phyloP scores from a whole-genome alignment of 1,140 invertebrate species.

The Brachystomella parvula region DNA sequence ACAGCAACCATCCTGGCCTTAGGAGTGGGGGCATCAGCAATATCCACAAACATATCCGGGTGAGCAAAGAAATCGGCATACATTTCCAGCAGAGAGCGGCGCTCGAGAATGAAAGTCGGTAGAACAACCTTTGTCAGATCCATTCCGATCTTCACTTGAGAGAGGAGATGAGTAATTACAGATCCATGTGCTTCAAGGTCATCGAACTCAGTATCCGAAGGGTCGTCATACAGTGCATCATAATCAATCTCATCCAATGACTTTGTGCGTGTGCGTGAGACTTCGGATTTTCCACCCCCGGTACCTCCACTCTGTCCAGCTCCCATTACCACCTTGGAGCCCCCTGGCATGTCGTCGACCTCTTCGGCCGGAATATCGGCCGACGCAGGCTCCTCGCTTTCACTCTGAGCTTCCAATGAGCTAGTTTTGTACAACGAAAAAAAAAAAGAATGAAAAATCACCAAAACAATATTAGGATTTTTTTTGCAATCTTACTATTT shows the following conservation, averaged over 20 bases:
- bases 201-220: conserved; percentile 41
- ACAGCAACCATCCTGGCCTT: conserved; percentile 86
- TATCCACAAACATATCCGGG: conserved; percentile 88
- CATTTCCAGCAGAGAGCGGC: conserved; percentile 91
- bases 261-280: not conserved
- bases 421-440: too few species aligned
- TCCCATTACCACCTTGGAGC: not conserved
- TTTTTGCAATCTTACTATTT: not conserved
- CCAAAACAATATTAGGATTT: too few species aligned
- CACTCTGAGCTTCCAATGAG: not conserved
- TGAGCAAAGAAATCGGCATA: conserved; percentile 97
- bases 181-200: conserved; percentile 90
- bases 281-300: not conserved
- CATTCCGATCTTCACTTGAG: conserved; percentile 97
- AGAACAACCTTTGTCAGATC: conserved; percentile 94
- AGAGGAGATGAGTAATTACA: conserved; percentile 85
- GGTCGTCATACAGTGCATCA: conserved; percentile 35
- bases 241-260: conserved; percentile 21
- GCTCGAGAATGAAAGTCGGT: conserved; percentile 93
- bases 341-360: not conserved
- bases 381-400: not conserved
- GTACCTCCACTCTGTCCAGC: not conserved
- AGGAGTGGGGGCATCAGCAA: conserved; percentile 71
- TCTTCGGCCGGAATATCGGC: not conserved
- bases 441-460: not conserved